These are phyloP conservation scores for Xenus cinereus DNA, from an alignment of 2,113 vertebrate genomes.

Conservation along the genomic window DNA sequence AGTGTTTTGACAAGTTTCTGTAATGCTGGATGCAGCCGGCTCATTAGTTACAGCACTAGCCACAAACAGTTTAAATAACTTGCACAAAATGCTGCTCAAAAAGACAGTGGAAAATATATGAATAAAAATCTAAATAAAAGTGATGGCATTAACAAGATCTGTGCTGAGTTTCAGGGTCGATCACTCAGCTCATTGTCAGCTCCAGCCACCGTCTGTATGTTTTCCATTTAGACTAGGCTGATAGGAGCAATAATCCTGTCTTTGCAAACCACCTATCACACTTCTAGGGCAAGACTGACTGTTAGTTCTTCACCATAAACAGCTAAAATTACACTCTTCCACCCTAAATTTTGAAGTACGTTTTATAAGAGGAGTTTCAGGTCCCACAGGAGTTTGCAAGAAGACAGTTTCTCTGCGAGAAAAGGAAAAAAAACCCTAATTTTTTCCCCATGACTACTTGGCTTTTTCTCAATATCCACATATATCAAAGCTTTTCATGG, in stretches of 20 bases:
- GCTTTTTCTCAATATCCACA: background rate
- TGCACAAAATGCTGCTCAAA: background rate
- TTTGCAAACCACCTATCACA: background rate
- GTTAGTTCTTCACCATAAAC: accelerated
- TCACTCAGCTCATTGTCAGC: background rate
- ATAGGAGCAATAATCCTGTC: background rate
- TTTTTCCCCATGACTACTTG: background rate
- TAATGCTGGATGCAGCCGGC: background rate
- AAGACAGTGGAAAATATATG: conserved; percentile 11
- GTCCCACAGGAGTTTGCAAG: background rate
- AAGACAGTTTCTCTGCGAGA: background rate
- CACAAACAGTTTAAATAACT: background rate
- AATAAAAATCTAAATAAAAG: background rate
- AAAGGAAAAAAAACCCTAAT: accelerated
- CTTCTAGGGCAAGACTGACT: background rate
- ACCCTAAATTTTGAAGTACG: background rate
- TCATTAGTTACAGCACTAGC: background rate
- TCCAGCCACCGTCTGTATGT: background rate
- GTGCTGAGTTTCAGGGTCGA: background rate
- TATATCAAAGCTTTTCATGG: background rate
- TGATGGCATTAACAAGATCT: background rate
- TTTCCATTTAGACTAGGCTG: background rate
- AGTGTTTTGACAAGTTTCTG: background rate
- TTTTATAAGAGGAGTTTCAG: background rate
- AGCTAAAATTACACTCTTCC: background rate